A percentile compares a stretch with the other conserved stretches of the same genome.
Conservation (phyloP, 2,113 vertebrate species). For the Cochlearius cochlearius region DNA sequence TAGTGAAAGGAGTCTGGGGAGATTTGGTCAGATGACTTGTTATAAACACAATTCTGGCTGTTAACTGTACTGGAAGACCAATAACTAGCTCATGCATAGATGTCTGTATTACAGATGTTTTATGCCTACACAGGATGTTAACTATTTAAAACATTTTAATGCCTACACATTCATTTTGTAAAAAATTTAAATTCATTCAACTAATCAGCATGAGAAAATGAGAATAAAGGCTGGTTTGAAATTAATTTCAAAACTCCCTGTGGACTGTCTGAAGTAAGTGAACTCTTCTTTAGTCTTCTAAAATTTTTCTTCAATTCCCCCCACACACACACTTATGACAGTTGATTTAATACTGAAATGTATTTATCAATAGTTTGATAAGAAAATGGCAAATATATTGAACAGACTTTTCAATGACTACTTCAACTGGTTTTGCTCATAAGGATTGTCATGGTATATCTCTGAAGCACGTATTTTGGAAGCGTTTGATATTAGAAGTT, state of each 20-base stretch:
- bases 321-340: neutral
- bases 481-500: neutral
- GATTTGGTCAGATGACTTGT: neutral
- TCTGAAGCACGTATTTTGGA: neutral
- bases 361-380: neutral
- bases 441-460: neutral
- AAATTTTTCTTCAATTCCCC: neutral
- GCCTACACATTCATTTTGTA: neutral
- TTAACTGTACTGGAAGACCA: neutral
- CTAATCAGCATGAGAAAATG: neutral
- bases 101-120: neutral
- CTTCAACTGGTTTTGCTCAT: neutral
- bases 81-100: neutral
- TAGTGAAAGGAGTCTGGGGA: neutral
- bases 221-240: neutral
- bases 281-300: neutral
- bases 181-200: neutral
- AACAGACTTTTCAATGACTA: neutral
- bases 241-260: neutral
- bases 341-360: neutral
- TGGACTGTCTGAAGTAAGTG: neutral
- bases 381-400: neutral
- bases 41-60: neutral
- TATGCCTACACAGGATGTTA: neutral
- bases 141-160: neutral